Evolutionary conservation across 2,797 vertebrate species (phyloP).

Genomic region (Alca torda): DNA sequence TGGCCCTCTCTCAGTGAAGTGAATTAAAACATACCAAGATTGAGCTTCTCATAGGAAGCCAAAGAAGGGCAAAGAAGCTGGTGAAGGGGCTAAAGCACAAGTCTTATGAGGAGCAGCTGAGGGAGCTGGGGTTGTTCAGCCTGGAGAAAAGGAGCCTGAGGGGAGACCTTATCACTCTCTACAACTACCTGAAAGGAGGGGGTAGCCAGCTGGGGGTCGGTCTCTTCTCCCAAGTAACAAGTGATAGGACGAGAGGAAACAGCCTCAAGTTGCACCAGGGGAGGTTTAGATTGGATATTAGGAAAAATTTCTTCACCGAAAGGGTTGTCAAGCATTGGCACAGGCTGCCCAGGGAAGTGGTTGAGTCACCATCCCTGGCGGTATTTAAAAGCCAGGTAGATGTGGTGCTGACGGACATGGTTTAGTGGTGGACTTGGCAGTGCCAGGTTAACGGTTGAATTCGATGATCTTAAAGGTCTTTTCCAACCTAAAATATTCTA

Average conservation of each 20-base stretch:
- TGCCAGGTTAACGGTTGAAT: background rate
- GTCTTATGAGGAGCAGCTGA: background rate
- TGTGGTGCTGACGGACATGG: background rate
- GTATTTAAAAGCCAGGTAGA: background rate
- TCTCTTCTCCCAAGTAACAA: background rate
- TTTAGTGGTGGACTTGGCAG: background rate
- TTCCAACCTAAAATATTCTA: background rate
- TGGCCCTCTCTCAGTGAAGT: background rate
- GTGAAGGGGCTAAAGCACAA: background rate
- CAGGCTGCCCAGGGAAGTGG: background rate
- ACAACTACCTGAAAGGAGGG: background rate
- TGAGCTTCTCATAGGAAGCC: background rate
- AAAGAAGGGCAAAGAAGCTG: background rate
- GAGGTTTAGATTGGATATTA: background rate
- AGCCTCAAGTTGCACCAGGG: background rate
- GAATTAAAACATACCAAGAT: background rate
- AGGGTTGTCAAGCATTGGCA: background rate
- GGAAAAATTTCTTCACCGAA: background rate
- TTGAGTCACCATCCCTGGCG: background rate
- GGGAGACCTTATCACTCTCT: background rate
- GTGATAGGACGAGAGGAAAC: background rate
- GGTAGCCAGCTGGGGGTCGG: background rate
- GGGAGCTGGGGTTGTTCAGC: background rate
- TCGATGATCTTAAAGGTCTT: background rate
- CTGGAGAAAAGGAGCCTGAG: background rate